Evolutionary conservation across 2,888 invertebrate species (phyloP).

Genomic region (Drosophila fulvimacula): DNA sequence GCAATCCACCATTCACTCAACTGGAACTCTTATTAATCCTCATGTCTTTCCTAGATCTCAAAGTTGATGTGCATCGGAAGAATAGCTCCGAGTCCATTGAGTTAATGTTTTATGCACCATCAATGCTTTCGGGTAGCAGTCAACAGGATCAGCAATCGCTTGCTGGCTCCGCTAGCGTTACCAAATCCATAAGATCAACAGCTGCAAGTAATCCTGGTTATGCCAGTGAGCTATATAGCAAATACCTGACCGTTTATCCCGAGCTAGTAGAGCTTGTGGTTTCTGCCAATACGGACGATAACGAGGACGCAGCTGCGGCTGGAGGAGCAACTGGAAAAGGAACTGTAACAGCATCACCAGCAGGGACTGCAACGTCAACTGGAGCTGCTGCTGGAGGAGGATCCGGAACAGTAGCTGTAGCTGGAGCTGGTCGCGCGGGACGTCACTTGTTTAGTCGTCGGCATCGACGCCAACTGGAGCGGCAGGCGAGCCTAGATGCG

Average conservation of each 20-base stretch:
- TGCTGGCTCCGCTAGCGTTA: conserved; percentile 73
- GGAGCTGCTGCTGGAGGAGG: neutral
- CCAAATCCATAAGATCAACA: conserved; percentile 76
- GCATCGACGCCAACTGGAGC: conserved; percentile 79
- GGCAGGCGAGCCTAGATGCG: conserved; percentile 83
- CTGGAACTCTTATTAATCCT: neutral
- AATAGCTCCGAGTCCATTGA: conserved; percentile 95
- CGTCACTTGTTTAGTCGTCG: conserved; percentile 79
- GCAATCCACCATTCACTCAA: neutral
- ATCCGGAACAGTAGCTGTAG: conserved; percentile 2
- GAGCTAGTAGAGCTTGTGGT: conserved; percentile 58
- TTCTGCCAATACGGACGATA: conserved; percentile 37
- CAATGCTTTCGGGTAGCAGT: conserved; percentile 76
- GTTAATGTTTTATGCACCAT: conserved; percentile 87
- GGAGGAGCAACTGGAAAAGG: conserved; percentile 20
- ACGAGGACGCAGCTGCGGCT: conserved; percentile 3
- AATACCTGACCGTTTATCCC: conserved; percentile 83
- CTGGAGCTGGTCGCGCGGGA: conserved; percentile 46
- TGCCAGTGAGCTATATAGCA: conserved; percentile 69
- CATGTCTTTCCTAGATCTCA: conserved; percentile 88
- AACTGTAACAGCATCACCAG: conserved; percentile 10
- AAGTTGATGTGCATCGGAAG: conserved; percentile 96
- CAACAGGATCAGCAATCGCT: conserved; percentile 83
- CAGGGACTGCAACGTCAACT: neutral
- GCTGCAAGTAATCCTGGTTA: conserved; percentile 31